Conservation (phyloP, 2,888 invertebrate species). For the Fragum sueziense region DNA sequence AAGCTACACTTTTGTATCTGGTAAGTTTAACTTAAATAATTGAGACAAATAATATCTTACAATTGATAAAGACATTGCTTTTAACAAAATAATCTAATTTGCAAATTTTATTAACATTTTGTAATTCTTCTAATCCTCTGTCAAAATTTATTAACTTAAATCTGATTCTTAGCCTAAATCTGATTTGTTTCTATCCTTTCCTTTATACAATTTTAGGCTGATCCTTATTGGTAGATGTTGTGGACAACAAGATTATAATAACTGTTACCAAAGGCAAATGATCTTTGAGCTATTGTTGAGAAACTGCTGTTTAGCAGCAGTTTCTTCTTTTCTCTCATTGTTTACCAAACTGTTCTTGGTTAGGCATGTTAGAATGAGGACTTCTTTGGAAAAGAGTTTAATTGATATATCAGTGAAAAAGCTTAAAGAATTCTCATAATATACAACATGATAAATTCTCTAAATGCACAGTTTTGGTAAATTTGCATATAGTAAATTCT, state of each 20-base stretch:
- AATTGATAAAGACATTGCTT: no score
- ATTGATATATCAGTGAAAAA: no score
- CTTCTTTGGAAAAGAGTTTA: no score
- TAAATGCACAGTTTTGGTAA: not conserved
- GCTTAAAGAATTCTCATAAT: not conserved
- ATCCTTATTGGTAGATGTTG: not conserved
- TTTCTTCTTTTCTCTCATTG: not conserved
- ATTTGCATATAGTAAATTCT: not conserved
- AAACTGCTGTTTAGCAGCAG: not conserved
- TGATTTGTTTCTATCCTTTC: not conserved
- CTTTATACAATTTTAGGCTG: not conserved
- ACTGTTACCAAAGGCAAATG: not conserved
- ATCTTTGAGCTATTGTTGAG: no score
- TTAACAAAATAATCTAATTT: no score
- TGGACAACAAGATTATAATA: not conserved
- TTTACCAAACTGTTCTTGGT: not conserved
- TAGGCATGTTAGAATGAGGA: no score
- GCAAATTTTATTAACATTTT: no score
- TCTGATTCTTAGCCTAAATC: not conserved
- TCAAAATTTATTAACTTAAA: no score
- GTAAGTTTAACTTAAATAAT: no score
- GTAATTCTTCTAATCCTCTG: no score
- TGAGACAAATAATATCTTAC: no score
- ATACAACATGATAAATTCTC: not conserved
- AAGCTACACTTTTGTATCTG: no score